Evolutionary conservation across 2,113 vertebrate genomes (phyloP).

Genomic region (Motacilla alba): DNA sequence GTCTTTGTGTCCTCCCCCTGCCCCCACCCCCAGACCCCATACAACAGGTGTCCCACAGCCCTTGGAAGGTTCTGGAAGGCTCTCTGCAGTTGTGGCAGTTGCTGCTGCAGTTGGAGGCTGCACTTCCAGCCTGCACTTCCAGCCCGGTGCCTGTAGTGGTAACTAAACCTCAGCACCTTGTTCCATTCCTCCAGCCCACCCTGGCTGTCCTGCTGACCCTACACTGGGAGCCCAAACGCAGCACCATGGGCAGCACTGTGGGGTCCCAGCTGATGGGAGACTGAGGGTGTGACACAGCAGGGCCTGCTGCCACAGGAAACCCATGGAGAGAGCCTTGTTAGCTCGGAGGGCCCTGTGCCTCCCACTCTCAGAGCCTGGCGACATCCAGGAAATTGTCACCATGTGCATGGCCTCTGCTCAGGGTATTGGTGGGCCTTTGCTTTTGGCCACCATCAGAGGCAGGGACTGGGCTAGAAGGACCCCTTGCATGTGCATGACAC

Average conservation of each 20-base stretch:
- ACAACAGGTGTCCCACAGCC: background rate
- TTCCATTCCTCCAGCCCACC: background rate
- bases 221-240: fast-evolving
- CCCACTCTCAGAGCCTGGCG: background rate
- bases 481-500: background rate
- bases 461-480: background rate
- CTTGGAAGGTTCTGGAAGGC: background rate
- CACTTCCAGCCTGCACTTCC: background rate
- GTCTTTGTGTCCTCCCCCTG: background rate
- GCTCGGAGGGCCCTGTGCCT: background rate
- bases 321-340: background rate
- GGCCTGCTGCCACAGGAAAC: background rate
- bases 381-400: background rate
- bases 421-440: background rate
- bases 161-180: background rate
- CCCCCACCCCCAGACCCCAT: background rate
- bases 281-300: background rate
- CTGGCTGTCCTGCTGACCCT: background rate
- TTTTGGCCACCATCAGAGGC: background rate
- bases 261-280: too few species aligned
- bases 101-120: background rate
- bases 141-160: background rate
- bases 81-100: background rate
- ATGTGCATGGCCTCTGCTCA: background rate
- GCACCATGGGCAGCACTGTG: background rate